Evolutionary conservation across 35 echinoderm and acorn worm species (phyloP).

Genomic region (Hemicentrotus pulcherrimus): DNA sequence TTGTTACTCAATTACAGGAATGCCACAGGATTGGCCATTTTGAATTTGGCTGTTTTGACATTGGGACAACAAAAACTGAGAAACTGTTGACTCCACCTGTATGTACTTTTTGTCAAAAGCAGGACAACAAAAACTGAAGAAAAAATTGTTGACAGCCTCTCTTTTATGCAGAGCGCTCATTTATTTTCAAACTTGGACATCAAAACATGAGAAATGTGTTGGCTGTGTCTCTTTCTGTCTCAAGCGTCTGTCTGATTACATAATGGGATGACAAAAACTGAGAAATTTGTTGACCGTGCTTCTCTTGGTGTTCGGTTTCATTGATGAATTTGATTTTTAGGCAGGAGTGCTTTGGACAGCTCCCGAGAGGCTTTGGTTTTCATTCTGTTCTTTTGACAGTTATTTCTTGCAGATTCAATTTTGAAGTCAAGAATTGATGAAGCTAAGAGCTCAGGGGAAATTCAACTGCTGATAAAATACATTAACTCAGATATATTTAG

Average conservation of each 20-base stretch:
- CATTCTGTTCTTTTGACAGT: background rate
- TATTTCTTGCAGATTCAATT: background rate
- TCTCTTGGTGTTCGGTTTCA: background rate
- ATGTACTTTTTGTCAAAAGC: too few relatives aligned
- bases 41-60: too few relatives aligned
- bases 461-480: background rate
- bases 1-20: too few relatives aligned
- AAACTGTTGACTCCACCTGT: too few relatives aligned
- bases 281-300: background rate
- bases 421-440: background rate
- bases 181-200: background rate
- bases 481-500: background rate
- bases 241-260: background rate
- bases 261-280: background rate
- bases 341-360: slow-evolving; percentile 7
- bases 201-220: background rate
- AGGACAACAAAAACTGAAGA: background rate
- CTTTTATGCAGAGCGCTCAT: background rate
- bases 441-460: background rate
- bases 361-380: background rate
- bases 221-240: background rate
- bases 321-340: background rate
- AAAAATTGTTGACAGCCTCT: background rate
- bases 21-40: too few relatives aligned
- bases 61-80: too few relatives aligned